A percentile compares a stretch with the other conserved stretches of the same genome.
phyloP scores from a whole-genome alignment of 2,797 vertebrate genomes.

The Pangasius djambal region DNA sequence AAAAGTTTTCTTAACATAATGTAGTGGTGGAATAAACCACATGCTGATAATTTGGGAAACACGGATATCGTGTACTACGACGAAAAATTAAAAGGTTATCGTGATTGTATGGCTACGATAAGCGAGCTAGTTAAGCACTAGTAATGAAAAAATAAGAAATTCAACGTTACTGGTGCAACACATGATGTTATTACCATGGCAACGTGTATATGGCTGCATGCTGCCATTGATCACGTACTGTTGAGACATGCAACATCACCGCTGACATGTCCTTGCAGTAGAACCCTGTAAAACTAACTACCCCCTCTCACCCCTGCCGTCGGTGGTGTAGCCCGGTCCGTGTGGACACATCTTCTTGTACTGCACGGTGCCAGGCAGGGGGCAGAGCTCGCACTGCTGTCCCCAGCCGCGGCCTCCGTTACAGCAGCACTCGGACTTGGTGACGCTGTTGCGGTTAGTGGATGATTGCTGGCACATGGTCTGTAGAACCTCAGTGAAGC shows the following conservation, averaged over 20 bases:
- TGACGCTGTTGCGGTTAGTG: conserved; percentile 85
- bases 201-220: background rate
- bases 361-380: conserved; percentile 85
- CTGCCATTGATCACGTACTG: background rate
- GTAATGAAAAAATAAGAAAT: background rate
- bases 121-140: background rate
- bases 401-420: conserved; percentile 89
- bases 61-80: too few species aligned
- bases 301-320: conserved; percentile 82
- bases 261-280: background rate
- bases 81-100: background rate
- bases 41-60: too few species aligned
- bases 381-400: conserved; percentile 89
- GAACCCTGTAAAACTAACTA: background rate
- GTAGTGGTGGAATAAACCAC: too few species aligned
- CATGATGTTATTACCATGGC: background rate
- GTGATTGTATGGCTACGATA: background rate
- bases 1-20: too few species aligned
- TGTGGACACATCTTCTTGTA: conserved; percentile 94
- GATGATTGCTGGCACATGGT: conserved; percentile 88
- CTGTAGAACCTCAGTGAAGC: conserved; percentile 88
- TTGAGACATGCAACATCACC: background rate
- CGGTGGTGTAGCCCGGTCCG: conserved; percentile 87
- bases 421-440: conserved; percentile 93
- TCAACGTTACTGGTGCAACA: background rate